Evolutionary conservation across 2,888 invertebrate species (phyloP).

Genomic region (Oligia strigilis): DNA sequence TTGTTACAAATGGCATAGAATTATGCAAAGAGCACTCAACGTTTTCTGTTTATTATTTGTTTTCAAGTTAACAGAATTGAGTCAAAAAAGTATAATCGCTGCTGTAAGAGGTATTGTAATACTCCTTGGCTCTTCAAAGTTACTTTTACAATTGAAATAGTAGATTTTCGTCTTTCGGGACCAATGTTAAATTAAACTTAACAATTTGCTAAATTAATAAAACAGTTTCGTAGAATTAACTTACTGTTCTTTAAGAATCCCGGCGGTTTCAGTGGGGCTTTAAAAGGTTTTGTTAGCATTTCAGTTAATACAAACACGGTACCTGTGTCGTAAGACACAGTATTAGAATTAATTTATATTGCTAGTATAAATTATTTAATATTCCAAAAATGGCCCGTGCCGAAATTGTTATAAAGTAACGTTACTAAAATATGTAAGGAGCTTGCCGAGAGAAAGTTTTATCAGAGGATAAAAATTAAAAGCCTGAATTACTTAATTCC

Average conservation of each 20-base stretch:
- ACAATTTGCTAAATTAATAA: conserved; percentile 84
- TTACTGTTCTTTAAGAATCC: conserved; percentile 68
- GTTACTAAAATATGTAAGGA: conserved; percentile 67
- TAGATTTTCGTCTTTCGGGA: conserved; percentile 76
- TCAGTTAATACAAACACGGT: conserved; percentile 54
- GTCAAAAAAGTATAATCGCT: conserved; percentile 32
- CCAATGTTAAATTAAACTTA: conserved; percentile 74
- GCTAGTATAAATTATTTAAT: conserved; percentile 17
- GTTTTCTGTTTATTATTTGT: conserved; percentile 47
- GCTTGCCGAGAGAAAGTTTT: conserved; percentile 66
- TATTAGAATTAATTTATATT: conserved; percentile 29
- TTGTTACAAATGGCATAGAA: conserved; percentile 52
- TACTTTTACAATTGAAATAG: conserved; percentile 70
- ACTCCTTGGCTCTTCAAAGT: conserved; percentile 18
- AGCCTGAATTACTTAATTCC: conserved; percentile 76
- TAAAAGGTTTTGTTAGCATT: conserved; percentile 64
- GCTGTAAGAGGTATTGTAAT: conserved; percentile 36
- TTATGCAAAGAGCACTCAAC: conserved; percentile 48
- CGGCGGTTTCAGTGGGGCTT: conserved; percentile 55
- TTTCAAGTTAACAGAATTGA: conserved; percentile 37
- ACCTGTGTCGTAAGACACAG: conserved; percentile 31
- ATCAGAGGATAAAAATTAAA: conserved; percentile 74
- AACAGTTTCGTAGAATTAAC: conserved; percentile 73
- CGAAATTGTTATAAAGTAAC: conserved; percentile 42
- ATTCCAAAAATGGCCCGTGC: conserved; percentile 25